Evolutionary conservation across 2,888 invertebrate genomes (phyloP).

Genomic region (Tolmerus cingulatus): DNA sequence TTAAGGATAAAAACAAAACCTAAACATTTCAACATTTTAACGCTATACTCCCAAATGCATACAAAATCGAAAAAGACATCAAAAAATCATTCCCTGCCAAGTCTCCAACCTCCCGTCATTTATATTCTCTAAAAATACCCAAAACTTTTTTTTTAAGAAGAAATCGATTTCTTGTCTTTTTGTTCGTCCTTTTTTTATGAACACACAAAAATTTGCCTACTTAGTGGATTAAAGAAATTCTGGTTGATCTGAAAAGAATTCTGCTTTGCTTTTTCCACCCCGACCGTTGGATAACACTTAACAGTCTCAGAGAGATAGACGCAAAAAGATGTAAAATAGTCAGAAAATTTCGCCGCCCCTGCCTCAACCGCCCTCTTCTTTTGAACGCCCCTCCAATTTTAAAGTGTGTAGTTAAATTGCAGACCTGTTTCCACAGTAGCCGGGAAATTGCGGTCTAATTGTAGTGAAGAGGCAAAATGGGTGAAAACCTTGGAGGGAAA

Average conservation of each 20-base stretch:
- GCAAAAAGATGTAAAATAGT: conserved; percentile 19
- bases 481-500: conserved; percentile 39
- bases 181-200: background rate
- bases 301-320: background rate
- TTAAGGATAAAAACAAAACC: background rate
- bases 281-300: conserved; percentile 6
- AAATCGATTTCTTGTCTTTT: conserved; percentile 15
- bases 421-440: conserved; percentile 34
- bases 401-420: conserved; percentile 39
- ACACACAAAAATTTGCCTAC: conserved; percentile 6
- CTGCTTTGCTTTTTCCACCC: background rate
- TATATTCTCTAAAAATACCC: background rate
- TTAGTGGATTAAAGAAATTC: conserved; percentile 29
- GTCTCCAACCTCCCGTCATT: background rate
- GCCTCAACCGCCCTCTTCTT: background rate
- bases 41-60: background rate
- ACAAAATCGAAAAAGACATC: background rate
- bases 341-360: background rate
- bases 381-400: conserved; percentile 1
- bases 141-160: background rate
- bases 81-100: background rate
- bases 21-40: background rate
- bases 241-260: conserved; percentile 12
- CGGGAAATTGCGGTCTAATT: conserved; percentile 41
- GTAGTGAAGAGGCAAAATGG: conserved; percentile 40